Conservation (phyloP, 1,140 invertebrate genomes). For the Cardiocondyla obscurior region DNA sequence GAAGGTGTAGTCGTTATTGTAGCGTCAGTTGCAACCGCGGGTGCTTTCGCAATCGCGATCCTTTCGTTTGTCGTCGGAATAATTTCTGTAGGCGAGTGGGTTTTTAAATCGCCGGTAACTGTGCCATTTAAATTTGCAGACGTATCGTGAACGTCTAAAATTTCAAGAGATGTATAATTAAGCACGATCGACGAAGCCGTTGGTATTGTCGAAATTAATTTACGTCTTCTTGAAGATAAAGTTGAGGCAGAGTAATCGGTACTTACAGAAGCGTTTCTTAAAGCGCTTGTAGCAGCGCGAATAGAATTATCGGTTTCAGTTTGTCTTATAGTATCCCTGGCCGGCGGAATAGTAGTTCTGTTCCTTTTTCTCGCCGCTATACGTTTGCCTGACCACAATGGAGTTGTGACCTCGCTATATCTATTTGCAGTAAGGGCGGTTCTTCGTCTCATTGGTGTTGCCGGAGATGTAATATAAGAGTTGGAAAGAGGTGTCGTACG, state of each 20-base stretch:
- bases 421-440: background rate
- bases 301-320: background rate
- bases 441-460: background rate
- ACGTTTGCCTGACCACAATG: conserved; percentile 25
- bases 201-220: background rate
- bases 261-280: background rate
- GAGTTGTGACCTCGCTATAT: background rate
- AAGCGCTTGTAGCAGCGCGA: background rate
- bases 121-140: background rate
- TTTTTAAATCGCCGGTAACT: background rate
- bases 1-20: background rate
- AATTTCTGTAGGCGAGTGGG: background rate
- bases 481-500: background rate
- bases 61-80: background rate
- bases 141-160: background rate
- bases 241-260: background rate
- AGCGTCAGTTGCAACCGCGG: background rate
- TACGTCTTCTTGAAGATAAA: background rate
- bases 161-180: background rate
- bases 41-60: background rate
- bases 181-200: background rate
- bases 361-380: background rate
- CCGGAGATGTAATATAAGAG: background rate
- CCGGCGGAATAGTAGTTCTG: background rate
- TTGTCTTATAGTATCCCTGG: background rate